Percentiles rank a stretch among this genome's conserved stretches.
phyloP scores from a whole-genome alignment of 2,888 invertebrate species.

The Drosophila neotestacea region DNA sequence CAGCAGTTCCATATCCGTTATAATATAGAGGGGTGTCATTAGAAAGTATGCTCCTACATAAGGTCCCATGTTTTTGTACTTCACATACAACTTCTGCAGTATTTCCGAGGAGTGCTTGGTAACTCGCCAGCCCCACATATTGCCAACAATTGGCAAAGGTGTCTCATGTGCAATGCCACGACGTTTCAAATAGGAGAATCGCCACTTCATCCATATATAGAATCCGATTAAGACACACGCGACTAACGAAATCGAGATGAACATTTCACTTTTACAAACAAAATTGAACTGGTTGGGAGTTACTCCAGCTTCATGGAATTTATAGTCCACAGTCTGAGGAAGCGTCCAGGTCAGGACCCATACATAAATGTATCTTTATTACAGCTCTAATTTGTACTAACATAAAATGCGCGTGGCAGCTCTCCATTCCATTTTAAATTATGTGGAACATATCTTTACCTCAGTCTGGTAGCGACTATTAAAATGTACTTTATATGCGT shows the following conservation, averaged over 20 bases:
- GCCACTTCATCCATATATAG: conserved; percentile 52
- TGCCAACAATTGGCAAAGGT: conserved; percentile 68
- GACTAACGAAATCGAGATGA: conserved; percentile 10
- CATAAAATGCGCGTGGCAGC: neutral
- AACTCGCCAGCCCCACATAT: conserved; percentile 51
- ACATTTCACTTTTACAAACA: conserved; percentile 25
- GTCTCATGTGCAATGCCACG: conserved; percentile 63
- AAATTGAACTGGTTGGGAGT: conserved; percentile 15
- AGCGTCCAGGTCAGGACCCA: conserved; percentile 23
- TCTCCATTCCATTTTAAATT: conserved; percentile 3
- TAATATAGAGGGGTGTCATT: conserved; percentile 55
- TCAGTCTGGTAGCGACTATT: conserved; percentile 1
- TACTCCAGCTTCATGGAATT: conserved; percentile 8
- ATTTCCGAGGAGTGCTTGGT: conserved; percentile 55
- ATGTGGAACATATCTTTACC: neutral
- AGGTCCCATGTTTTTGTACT: conserved; percentile 73
- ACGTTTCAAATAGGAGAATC: conserved; percentile 56
- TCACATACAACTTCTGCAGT: conserved; percentile 60
- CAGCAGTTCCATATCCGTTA: conserved; percentile 76
- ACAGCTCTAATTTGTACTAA: conserved; percentile 6
- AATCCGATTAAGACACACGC: conserved; percentile 22
- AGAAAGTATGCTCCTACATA: conserved; percentile 80
- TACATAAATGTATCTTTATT: conserved; percentile 7
- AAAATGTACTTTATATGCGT: neutral
- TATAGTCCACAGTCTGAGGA: conserved; percentile 26